These are phyloP conservation scores for Fistularia commersonii DNA, from an alignment of 2,797 vertebrate genomes.

Conservation along the genomic window DNA sequence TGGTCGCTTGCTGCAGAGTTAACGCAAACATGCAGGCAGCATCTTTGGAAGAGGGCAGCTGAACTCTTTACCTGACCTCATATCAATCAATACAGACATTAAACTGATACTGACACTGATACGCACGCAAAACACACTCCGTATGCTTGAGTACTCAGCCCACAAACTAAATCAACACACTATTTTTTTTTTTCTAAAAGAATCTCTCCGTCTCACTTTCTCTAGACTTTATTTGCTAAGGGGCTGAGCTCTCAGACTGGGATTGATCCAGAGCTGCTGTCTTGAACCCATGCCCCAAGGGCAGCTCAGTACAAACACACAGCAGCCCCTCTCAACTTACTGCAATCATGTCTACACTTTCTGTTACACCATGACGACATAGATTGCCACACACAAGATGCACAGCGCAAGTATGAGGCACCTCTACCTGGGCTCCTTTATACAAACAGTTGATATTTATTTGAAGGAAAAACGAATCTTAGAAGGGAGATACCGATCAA, in stretches of 20 bases:
- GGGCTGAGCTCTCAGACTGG: slow-evolving; percentile 57
- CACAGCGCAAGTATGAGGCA: slow-evolving; percentile 2
- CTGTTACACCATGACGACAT: slow-evolving; percentile 23
- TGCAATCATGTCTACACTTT: slow-evolving; percentile 42
- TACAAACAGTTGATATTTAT: slow-evolving; percentile 2
- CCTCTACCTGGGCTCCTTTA: slow-evolving; percentile 12
- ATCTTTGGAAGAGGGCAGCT: slow-evolving; percentile 15
- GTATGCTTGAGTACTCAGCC: slow-evolving; percentile 25
- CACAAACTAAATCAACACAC: slow-evolving; percentile 54
- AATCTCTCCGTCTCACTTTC: slow-evolving; percentile 44
- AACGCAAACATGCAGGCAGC: slow-evolving; percentile 15
- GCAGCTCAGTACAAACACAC: slow-evolving; percentile 68
- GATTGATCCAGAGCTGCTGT: slow-evolving; percentile 69
- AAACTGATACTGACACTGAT: slow-evolving; percentile 2
- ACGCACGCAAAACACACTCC: slow-evolving; percentile 7
- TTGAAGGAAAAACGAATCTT: too few relatives aligned
- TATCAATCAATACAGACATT: slow-evolving; percentile 17
- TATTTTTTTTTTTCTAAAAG: slow-evolving; percentile 43
- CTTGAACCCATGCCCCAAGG: slow-evolving; percentile 69
- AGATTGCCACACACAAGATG: slow-evolving; percentile 14
- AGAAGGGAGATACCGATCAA: slow-evolving; percentile 8
- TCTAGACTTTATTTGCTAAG: slow-evolving; percentile 56
- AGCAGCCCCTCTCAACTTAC: slow-evolving; percentile 57
- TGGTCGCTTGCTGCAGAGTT: neutral
- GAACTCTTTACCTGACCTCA: slow-evolving; percentile 26